phyloP scores from a whole-genome alignment of 2,797 vertebrate genomes.

The Halcyon leucocephala region DNA sequence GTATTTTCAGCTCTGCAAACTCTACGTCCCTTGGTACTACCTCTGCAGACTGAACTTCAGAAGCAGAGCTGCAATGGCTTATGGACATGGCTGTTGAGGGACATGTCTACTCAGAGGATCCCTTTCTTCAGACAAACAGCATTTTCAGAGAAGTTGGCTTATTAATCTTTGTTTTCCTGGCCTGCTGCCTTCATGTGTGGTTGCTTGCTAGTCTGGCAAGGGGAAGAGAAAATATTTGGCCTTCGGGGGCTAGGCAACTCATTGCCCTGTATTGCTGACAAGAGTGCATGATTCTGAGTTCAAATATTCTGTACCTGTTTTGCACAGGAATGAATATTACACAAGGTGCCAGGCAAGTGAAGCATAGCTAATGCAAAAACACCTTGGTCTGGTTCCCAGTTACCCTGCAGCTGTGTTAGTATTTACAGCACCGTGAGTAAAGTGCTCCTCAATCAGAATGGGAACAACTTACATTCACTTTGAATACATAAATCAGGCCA shows the following conservation, averaged over 20 bases:
- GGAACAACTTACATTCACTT: slow-evolving; percentile 3
- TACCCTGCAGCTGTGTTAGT: slow-evolving; percentile 59
- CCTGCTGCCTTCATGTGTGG: slow-evolving; percentile 22
- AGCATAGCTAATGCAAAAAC: slow-evolving; percentile 58
- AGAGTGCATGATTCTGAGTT: slow-evolving; percentile 1
- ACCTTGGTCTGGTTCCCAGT: slow-evolving; percentile 58
- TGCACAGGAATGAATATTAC: slow-evolving; percentile 47
- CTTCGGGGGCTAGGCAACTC: slow-evolving; percentile 7
- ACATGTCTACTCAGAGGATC: not conserved
- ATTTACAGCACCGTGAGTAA: slow-evolving; percentile 29
- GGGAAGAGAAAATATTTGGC: slow-evolving; percentile 54
- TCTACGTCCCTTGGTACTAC: not conserved
- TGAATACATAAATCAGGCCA: slow-evolving; percentile 6
- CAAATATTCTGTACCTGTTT: slow-evolving; percentile 50
- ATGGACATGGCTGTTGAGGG: not conserved
- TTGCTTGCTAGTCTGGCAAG: slow-evolving; percentile 34
- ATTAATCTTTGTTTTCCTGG: slow-evolving; percentile 1
- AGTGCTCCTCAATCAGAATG: slow-evolving; percentile 41
- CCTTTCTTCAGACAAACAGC: not conserved
- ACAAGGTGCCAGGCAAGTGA: slow-evolving; percentile 60
- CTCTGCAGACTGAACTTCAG: not conserved
- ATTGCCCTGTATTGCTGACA: slow-evolving; percentile 24
- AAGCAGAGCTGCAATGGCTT: not conserved
- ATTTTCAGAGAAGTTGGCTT: slow-evolving; percentile 9
- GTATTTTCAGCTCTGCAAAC: not conserved